These are phyloP conservation scores for Norana najaformis DNA, from an alignment of 2,888 invertebrate species.

Conservation along the genomic window DNA sequence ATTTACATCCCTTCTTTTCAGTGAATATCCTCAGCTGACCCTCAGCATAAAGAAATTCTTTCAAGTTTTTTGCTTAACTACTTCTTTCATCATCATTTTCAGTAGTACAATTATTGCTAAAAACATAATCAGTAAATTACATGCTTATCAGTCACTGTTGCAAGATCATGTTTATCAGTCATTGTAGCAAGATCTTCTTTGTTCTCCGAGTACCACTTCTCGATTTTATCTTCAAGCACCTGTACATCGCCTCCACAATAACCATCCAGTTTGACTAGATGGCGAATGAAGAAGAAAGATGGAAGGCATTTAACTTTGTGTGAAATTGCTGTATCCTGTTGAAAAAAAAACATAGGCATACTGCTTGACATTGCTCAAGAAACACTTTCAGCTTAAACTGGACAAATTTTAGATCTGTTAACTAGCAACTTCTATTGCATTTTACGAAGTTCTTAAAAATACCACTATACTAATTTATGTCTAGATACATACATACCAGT, in stretches of 20 bases:
- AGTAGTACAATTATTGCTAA: background rate
- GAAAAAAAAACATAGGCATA: no score
- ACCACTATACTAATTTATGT: no score
- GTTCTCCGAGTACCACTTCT: background rate
- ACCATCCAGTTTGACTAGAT: background rate
- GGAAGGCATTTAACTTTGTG: background rate
- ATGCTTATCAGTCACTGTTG: background rate
- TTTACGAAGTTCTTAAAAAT: no score
- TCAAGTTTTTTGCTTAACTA: background rate
- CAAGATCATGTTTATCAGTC: background rate
- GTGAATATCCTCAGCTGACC: background rate
- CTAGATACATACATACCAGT: no score
- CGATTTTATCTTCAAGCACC: background rate
- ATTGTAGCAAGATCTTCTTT: background rate
- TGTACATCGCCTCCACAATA: background rate
- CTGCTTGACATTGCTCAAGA: no score
- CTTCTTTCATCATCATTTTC: background rate
- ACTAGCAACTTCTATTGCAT: no score
- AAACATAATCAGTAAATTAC: background rate
- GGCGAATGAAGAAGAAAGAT: background rate
- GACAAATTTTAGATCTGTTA: no score
- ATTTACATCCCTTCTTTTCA: background rate
- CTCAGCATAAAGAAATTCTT: background rate
- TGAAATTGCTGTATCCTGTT: background rate
- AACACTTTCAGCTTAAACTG: no score